Base-by-base conservation (phyloP, 1,140 invertebrate genomes). In the Orussus abietinus region DNA sequence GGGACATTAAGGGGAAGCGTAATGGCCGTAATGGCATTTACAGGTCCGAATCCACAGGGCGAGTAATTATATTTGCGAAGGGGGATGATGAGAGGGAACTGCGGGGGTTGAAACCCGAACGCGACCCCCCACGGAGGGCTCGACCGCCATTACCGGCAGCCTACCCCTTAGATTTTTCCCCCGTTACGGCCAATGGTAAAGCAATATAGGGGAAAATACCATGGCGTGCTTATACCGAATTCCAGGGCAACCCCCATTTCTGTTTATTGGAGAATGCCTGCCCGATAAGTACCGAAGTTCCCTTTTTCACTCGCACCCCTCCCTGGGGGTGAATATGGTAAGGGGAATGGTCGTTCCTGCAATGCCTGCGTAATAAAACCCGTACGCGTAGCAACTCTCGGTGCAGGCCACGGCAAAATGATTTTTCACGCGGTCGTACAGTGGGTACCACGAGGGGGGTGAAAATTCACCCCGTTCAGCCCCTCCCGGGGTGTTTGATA, bases 211-310 rank as follows among this genome's bases (percentile, higher is more conserved):
- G 25, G 49, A 49, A 51, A 51, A 66, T 64, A 49, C 60, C 56
- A 28, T 21, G 31, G 25, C 63, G 51, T 59, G 56, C 51, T 62
- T 59, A 62, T 58, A 53, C 46, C 47, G 48, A 56, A 67, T 67
- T 67, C 63, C 60, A 49, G 47, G 44, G 13, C 51, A 45, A 15
- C 20, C 45, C 37, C 51, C 53, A 57, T 64, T 59, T 50, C 57
- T 56, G 59, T 64, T n/a, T 64, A 66, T 67, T 64, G 58, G 52
- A 49, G 52, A 64, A 67, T 66, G 47, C 59, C 57, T 40, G 9
- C 38, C 42, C 48, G 43, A 57, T 59, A 55, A 59, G 39, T 42
- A 35, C 33, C 15, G 34, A 31, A 44, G 29, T 25, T 25, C 22
- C n/a, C 22, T n/a, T n/a, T n/a, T n/a, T n/a, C n/a, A n/a, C n/a